phyloP scores from a whole-genome alignment of 2,113 vertebrate species.

The Calyptommatus sinebrachiatus region DNA sequence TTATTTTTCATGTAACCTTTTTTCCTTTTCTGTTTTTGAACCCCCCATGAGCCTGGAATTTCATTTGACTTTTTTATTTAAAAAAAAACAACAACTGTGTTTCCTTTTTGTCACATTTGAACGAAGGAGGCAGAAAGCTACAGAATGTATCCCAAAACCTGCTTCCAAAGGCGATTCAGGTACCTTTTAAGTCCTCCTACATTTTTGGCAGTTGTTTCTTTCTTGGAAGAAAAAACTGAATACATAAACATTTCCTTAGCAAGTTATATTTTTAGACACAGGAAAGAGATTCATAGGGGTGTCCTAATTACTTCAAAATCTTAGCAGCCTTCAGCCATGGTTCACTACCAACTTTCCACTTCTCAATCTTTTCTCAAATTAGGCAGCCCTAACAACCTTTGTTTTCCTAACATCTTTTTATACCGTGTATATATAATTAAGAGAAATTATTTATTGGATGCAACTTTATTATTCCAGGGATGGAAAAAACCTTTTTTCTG shows the following conservation, averaged over 20 bases:
- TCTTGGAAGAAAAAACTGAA: conserved; percentile 12
- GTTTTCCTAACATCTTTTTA: not conserved
- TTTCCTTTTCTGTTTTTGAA: too few species aligned
- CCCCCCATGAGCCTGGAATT: too few species aligned
- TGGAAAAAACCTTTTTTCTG: too few species aligned
- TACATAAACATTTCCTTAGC: conserved; percentile 15
- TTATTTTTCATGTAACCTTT: too few species aligned
- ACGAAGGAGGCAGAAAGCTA: too few species aligned
- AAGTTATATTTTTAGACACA: conserved; percentile 25
- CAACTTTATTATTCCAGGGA: not conserved
- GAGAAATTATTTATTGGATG: not conserved
- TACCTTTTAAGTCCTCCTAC: not conserved
- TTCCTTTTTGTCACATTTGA: not conserved
- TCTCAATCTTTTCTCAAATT: not conserved
- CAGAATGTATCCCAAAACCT: not conserved
- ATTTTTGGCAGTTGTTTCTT: conserved; percentile 4
- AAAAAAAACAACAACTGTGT: too few species aligned
- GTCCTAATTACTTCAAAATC: conserved; percentile 14
- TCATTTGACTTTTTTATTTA: too few species aligned
- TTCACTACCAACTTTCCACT: not conserved
- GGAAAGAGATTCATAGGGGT: conserved; percentile 1
- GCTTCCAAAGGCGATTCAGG: not conserved
- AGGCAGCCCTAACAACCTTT: not conserved
- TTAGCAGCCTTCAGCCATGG: conserved; percentile 2
- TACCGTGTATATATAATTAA: not conserved